Percentiles rank a stretch among this genome's conserved stretches.
Conservation (phyloP, 2,888 invertebrate species). For the Dilophus febrilis region DNA sequence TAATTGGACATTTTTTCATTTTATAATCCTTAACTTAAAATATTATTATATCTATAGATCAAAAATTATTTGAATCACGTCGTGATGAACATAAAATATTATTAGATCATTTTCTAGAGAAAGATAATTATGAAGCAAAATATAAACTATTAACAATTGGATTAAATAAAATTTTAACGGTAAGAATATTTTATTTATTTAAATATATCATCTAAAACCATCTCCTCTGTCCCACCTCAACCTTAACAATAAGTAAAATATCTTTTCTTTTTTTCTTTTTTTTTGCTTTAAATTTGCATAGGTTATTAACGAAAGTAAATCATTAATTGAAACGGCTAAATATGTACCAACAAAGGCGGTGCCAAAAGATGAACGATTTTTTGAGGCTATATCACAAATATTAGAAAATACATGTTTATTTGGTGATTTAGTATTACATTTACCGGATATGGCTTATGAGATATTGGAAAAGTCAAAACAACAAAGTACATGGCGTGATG, state of each 20-base stretch:
- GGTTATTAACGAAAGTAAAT: background rate
- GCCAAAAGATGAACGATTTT: background rate
- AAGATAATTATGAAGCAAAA: slow-evolving; percentile 5
- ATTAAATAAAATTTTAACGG: slow-evolving; percentile 3
- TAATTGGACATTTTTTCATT: too few relatives aligned
- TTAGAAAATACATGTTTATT: slow-evolving; percentile 9
- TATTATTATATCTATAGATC: too few relatives aligned
- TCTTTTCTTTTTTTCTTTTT: too few relatives aligned
- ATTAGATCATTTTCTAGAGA: slow-evolving; percentile 5
- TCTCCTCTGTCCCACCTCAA: too few relatives aligned
- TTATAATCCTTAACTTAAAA: too few relatives aligned
- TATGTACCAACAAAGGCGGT: background rate
- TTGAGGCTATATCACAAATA: slow-evolving; percentile 5
- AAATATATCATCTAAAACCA: too few relatives aligned
- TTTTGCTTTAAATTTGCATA: too few relatives aligned
- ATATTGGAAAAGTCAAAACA: background rate
- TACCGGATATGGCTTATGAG: slow-evolving; percentile 6
- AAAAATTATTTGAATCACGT: slow-evolving; percentile 6
- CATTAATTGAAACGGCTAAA: background rate
- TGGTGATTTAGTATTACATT: slow-evolving; percentile 8
- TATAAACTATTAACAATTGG: slow-evolving; percentile 7
- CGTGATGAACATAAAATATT: slow-evolving; percentile 7
- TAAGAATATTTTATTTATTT: background rate
- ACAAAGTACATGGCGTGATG: slow-evolving; percentile 2
- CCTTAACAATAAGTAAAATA: too few relatives aligned